Conservation (phyloP, 2,888 invertebrate species). For the Eudasyphora cyanicolor region DNA sequence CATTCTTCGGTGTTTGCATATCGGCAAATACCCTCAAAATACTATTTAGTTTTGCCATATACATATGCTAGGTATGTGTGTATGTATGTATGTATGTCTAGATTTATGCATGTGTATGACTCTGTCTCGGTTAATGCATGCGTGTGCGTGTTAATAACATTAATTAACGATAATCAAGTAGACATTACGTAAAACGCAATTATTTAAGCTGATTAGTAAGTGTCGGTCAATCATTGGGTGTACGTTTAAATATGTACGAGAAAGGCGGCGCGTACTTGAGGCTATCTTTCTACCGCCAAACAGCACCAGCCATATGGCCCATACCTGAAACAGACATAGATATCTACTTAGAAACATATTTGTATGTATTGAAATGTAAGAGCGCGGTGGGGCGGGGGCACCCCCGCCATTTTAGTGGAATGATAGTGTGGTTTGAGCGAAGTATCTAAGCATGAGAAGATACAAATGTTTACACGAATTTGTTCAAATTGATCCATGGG, state of each 20-base stretch:
- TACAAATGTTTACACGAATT: background rate
- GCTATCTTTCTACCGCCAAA: too few species aligned
- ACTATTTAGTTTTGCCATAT: background rate
- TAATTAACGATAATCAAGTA: conserved; percentile 63
- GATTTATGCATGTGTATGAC: too few species aligned
- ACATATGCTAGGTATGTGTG: too few species aligned
- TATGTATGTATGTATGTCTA: background rate
- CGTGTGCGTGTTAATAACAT: conserved; percentile 57
- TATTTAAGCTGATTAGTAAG: conserved; percentile 64
- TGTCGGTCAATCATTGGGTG: conserved; percentile 51
- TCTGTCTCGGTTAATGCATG: too few species aligned
- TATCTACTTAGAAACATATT: too few species aligned
- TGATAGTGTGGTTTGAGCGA: background rate
- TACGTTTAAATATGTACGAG: conserved; percentile 5
- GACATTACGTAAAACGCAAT: conserved; percentile 59
- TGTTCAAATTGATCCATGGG: background rate
- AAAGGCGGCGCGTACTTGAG: background rate
- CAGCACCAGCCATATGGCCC: too few species aligned
- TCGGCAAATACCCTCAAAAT: background rate
- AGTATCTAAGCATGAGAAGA: background rate
- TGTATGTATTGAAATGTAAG: too few species aligned
- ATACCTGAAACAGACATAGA: too few species aligned
- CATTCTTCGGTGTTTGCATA: background rate
- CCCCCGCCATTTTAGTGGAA: background rate
- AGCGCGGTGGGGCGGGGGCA: too few species aligned